These are phyloP conservation scores for Falco biarmicus DNA, from an alignment of 2,797 vertebrate genomes.

Conservation along the genomic window DNA sequence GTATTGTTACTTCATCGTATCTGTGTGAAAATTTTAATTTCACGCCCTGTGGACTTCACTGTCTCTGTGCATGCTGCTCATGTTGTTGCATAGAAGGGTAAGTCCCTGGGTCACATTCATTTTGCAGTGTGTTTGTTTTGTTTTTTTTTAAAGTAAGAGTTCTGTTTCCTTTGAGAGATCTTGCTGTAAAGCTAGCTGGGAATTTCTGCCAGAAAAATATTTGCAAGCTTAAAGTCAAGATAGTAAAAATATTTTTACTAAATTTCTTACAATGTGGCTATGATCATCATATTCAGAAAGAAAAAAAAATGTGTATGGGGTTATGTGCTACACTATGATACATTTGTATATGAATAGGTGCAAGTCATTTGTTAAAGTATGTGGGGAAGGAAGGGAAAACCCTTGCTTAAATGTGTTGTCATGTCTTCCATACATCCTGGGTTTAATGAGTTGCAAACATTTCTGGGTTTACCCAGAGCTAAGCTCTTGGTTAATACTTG, in stretches of 20 bases:
- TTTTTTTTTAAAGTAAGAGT: background rate
- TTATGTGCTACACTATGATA: background rate
- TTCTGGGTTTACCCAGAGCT: background rate
- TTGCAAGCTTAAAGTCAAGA: background rate
- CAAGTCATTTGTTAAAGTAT: background rate
- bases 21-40: slow-evolving; percentile 76
- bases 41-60: slow-evolving; percentile 67
- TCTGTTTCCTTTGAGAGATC: slow-evolving; percentile 53
- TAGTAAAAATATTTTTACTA: background rate
- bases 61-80: slow-evolving; percentile 56
- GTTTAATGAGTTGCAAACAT: background rate
- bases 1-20: slow-evolving; percentile 72
- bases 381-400: background rate
- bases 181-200: slow-evolving; percentile 25
- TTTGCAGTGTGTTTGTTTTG: background rate
- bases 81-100: slow-evolving; percentile 65
- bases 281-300: background rate
- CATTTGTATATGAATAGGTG: background rate
- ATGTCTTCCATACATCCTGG: background rate
- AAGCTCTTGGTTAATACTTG: background rate
- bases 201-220: slow-evolving; percentile 23
- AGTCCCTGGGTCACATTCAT: slow-evolving; percentile 67
- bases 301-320: rapidly evolving
- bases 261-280: background rate
- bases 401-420: background rate